Conservation (phyloP, 1,140 invertebrate genomes). For the Danaus plexippus region DNA sequence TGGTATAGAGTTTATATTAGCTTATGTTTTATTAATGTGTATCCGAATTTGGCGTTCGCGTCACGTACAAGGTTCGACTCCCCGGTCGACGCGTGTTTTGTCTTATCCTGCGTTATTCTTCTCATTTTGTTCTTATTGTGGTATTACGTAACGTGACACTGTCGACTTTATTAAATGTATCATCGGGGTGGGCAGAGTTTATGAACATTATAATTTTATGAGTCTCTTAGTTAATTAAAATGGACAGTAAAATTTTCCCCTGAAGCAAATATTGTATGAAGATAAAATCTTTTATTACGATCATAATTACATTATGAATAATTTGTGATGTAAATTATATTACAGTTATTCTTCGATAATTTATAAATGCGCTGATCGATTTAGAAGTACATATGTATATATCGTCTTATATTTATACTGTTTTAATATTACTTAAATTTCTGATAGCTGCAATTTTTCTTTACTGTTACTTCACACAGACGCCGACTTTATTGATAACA, state of each 20-base stretch:
- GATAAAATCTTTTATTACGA: too few species aligned
- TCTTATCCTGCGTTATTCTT: conserved; percentile 38
- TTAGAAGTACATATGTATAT: neutral
- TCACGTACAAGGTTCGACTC: conserved; percentile 43
- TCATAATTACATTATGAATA: too few species aligned
- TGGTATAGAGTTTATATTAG: conserved; percentile 22
- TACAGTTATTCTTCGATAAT: too few species aligned
- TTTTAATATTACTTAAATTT: neutral
- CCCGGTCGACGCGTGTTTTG: conserved; percentile 33
- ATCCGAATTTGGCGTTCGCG: conserved; percentile 31
- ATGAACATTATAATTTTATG: too few species aligned
- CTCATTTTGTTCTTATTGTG: conserved; percentile 47
- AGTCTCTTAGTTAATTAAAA: too few species aligned
- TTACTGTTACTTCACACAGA: conserved; percentile 8
- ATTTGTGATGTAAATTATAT: too few species aligned
- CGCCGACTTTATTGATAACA: conserved; percentile 22
- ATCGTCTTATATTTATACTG: neutral
- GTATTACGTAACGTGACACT: conserved; percentile 36
- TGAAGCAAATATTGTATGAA: too few species aligned
- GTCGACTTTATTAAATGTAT: conserved; percentile 41
- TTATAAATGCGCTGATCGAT: too few species aligned
- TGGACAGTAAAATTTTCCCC: too few species aligned
- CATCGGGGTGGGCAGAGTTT: conserved; percentile 3
- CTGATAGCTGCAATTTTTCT: too few species aligned
- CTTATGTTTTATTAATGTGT: conserved; percentile 16